A percentile compares a stretch with the other conserved stretches of the same genome.
Conservation (phyloP, 2,888 invertebrate genomes). For the Tachina lurida region DNA sequence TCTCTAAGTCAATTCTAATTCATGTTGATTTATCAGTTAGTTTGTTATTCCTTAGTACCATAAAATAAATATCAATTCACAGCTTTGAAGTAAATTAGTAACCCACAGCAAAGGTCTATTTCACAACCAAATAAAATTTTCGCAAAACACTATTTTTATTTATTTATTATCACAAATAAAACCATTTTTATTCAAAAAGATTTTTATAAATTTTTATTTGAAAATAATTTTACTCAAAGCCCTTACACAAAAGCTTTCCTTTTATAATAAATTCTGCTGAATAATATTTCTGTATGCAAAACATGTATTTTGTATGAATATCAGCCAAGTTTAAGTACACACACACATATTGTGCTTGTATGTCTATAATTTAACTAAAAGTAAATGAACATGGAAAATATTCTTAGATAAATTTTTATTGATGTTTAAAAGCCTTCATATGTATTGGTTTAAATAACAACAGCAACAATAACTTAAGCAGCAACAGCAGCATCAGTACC, state of each 20-base stretch:
- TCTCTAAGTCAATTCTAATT: no score
- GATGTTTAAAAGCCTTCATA: slow-evolving; percentile 63
- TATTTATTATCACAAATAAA: no score
- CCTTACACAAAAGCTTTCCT: neutral
- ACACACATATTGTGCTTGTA: neutral
- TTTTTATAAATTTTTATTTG: neutral
- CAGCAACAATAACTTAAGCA: slow-evolving; percentile 5
- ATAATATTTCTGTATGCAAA: slow-evolving; percentile 19
- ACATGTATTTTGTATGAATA: slow-evolving; percentile 12
- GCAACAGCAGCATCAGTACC: neutral
- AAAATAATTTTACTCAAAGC: neutral
- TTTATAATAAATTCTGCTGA: slow-evolving; percentile 23
- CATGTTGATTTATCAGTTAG: no score
- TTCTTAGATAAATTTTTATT: slow-evolving; percentile 47
- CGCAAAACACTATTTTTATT: no score
- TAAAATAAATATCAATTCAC: no score
- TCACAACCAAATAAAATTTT: no score
- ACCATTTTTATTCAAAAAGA: no score
- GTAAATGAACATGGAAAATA: slow-evolving; percentile 50
- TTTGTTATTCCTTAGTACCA: no score
- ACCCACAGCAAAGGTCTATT: no score
- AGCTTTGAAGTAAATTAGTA: no score
- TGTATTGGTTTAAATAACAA: slow-evolving; percentile 59
- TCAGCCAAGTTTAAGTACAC: slow-evolving; percentile 11
- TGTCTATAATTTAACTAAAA: slow-evolving; percentile 33